phyloP scores from a whole-genome alignment of 2,888 invertebrate genomes.

The Lordiphosa andalusiaca region DNA sequence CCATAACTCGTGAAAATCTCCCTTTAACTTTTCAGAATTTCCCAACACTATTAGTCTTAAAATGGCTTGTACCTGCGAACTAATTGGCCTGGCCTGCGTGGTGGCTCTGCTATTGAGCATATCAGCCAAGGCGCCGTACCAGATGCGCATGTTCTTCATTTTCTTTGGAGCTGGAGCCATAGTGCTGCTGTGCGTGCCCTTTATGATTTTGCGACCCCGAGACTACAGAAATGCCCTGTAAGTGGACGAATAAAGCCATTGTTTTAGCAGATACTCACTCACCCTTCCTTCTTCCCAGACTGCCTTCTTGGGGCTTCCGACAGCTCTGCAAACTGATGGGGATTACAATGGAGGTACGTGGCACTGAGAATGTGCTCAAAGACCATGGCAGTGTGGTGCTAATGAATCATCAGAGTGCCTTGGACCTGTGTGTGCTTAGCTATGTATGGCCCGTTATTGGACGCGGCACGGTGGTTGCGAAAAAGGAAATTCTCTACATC shows the following conservation, averaged over 20 bases:
- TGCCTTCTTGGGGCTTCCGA: slow-evolving; percentile 85
- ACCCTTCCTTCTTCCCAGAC: slow-evolving; percentile 79
- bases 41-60: background rate
- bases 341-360: slow-evolving; percentile 86
- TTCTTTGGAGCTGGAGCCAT: slow-evolving; percentile 83
- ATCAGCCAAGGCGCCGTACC: slow-evolving; percentile 84
- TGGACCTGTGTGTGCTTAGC: slow-evolving; percentile 86
- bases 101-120: slow-evolving; percentile 75
- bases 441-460: slow-evolving; percentile 86
- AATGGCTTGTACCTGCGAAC: slow-evolving; percentile 77
- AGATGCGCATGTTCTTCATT: slow-evolving; percentile 86
- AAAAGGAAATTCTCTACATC: slow-evolving; percentile 89
- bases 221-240: slow-evolving; percentile 90
- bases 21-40: slow-evolving; percentile 5
- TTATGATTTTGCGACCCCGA: slow-evolving; percentile 87
- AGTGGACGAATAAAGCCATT: slow-evolving; percentile 78
- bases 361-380: slow-evolving; percentile 87
- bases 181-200: slow-evolving; percentile 85
- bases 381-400: slow-evolving; percentile 89
- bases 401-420: slow-evolving; percentile 93
- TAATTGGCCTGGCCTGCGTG: slow-evolving; percentile 76
- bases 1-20: too few species aligned
- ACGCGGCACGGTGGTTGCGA: slow-evolving; percentile 90
- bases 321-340: slow-evolving; percentile 82
- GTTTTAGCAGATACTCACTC: background rate